A percentile compares a stretch with the other conserved stretches of the same genome.
Conservation (phyloP, 2,797 vertebrate genomes). For the Pangasius mekongensis region DNA sequence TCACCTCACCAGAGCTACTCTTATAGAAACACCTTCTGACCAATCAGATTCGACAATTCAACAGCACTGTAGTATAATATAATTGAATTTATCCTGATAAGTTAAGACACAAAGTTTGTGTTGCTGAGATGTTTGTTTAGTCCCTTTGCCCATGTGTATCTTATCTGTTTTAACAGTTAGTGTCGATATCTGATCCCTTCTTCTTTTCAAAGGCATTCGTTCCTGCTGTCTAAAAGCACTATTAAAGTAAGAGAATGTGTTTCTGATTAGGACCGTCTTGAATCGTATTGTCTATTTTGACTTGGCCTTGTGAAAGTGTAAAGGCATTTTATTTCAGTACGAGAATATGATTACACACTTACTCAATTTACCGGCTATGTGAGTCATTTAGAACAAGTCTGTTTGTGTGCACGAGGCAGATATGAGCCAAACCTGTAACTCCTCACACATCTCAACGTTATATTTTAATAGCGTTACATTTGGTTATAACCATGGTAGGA, state of each 20-base stretch:
- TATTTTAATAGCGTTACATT: background rate
- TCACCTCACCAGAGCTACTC: background rate
- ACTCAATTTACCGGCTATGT: constrained; percentile 1
- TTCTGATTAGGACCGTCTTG: background rate
- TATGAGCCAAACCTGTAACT: background rate
- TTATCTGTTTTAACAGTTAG: background rate
- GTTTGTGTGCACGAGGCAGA: background rate
- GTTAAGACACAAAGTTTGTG: background rate
- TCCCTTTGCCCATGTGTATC: background rate
- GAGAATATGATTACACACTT: constrained; percentile 17
- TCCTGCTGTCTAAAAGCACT: background rate
- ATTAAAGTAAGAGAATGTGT: constrained; percentile 4
- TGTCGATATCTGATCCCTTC: background rate
- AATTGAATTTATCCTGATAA: background rate
- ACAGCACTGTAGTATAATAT: background rate
- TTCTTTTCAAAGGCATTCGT: background rate
- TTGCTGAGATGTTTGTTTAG: background rate
- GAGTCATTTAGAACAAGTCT: constrained; percentile 7
- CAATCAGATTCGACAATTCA: background rate
- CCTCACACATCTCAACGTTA: background rate
- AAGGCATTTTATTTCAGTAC: constrained; percentile 10
- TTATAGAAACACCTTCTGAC: background rate
- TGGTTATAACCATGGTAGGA: background rate
- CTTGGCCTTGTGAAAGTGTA: constrained; percentile 16
- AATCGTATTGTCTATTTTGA: background rate